Percentiles rank a stretch among this genome's conserved stretches.
Evolutionary conservation across 2,888 invertebrate species (phyloP).

Genomic region (Monoplex corrugatus): DNA sequence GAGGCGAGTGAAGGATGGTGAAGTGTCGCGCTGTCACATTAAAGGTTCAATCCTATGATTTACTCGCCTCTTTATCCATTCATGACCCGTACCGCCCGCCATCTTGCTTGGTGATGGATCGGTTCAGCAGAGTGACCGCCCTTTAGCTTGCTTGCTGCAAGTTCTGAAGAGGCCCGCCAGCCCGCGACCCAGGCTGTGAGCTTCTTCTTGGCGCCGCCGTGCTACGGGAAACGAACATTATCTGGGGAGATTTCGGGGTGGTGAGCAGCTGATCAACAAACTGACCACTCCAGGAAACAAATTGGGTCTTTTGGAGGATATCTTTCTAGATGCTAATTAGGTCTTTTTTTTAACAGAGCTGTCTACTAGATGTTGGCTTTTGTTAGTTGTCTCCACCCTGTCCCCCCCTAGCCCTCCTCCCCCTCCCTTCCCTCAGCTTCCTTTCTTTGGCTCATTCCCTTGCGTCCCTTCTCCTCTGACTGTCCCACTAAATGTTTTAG

Average conservation of each 20-base stretch:
- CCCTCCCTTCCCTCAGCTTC: too few species aligned
- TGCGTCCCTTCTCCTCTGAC: too few species aligned
- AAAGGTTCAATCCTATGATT: conserved; percentile 44
- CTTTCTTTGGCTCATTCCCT: too few species aligned
- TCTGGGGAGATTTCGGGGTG: too few species aligned
- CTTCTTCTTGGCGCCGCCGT: neutral
- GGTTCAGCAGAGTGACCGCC: conserved; percentile 33
- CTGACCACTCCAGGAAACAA: conserved; percentile 8
- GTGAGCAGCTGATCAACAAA: neutral
- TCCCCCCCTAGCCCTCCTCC: neutral
- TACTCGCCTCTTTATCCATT: conserved; percentile 33
- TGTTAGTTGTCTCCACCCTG: neutral
- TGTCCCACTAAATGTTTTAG: too few species aligned
- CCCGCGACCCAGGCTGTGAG: neutral
- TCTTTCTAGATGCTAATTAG: too few species aligned
- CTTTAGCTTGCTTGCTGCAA: conserved; percentile 15
- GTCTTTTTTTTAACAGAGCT: neutral
- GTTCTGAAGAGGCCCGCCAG: neutral
- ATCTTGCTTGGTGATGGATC: conserved; percentile 38
- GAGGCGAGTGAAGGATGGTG: neutral
- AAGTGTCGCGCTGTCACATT: conserved; percentile 40
- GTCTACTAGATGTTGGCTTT: too few species aligned
- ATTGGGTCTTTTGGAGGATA: neutral
- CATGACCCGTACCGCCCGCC: conserved; percentile 34
- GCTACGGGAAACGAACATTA: too few species aligned